A percentile compares a stretch with the other conserved stretches of the same genome.
Conservation (phyloP, 2,113 vertebrate genomes). For the Nibea albiflora region DNA sequence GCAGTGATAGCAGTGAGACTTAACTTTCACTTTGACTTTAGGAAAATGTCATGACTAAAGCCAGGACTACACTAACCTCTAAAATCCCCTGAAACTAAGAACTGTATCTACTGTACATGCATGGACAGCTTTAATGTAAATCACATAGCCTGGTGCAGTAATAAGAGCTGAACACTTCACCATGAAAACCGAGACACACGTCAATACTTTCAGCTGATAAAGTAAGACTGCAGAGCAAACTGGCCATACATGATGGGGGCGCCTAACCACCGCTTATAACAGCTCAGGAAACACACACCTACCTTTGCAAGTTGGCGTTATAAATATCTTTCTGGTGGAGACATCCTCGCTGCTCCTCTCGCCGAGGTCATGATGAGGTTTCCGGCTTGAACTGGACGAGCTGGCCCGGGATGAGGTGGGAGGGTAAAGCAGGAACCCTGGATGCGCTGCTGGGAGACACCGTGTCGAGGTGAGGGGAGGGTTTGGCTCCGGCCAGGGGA, state of each 20-base stretch:
- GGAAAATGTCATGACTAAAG: slow-evolving; percentile 32
- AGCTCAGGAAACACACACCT: slow-evolving; percentile 24
- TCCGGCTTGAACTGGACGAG: slow-evolving; percentile 1
- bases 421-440: slow-evolving; percentile 23
- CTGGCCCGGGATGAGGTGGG: slow-evolving; percentile 36
- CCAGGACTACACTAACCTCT: slow-evolving; percentile 10
- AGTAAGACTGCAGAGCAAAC: background rate
- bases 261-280: background rate
- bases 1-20: background rate
- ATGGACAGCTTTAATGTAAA: background rate
- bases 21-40: slow-evolving; percentile 54
- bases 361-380: slow-evolving; percentile 57
- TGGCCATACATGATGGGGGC: background rate
- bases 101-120: background rate
- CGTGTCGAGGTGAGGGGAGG: slow-evolving; percentile 58
- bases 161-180: slow-evolving; percentile 29
- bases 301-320: slow-evolving; percentile 63
- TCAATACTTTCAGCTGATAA: slow-evolving; percentile 40
- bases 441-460: slow-evolving; percentile 41
- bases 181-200: slow-evolving; percentile 35
- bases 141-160: slow-evolving; percentile 20
- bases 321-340: background rate
- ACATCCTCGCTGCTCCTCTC: slow-evolving; percentile 33
- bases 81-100: slow-evolving; percentile 8
- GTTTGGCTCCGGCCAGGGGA: slow-evolving; percentile 14